Evolutionary conservation across 2,797 vertebrate species (phyloP).

Genomic region (Sebastes taczanowskii): DNA sequence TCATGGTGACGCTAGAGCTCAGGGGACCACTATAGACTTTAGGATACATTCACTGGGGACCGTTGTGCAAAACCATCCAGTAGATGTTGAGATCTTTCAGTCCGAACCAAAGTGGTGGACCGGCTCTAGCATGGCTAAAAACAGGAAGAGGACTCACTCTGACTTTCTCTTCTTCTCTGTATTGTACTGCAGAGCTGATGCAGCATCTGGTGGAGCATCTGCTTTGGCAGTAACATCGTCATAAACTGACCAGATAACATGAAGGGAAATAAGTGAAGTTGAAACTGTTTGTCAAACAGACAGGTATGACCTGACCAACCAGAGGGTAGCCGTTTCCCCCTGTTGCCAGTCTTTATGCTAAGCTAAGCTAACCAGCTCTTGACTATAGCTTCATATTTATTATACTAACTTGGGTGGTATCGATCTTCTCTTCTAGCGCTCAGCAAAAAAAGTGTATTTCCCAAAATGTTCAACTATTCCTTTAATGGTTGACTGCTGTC

Average conservation of each 20-base stretch:
- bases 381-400: neutral
- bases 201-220: constrained; percentile 31
- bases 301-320: neutral
- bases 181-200: neutral
- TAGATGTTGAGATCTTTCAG: neutral
- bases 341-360: neutral
- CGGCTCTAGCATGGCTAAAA: neutral
- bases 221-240: constrained; percentile 11
- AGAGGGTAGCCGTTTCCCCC: neutral
- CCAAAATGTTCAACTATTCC: neutral
- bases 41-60: neutral
- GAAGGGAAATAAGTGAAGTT: neutral
- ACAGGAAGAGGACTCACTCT: neutral
- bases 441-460: neutral
- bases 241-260: constrained; percentile 19
- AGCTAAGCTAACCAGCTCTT: neutral
- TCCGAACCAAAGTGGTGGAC: neutral
- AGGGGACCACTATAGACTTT: neutral
- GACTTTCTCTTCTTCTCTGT: constrained; percentile 3
- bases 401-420: fast-evolving
- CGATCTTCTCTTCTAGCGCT: fast-evolving
- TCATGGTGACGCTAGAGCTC: neutral
- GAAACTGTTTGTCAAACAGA: constrained; percentile 14
- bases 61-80: neutral
- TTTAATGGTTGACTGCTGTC: neutral